Evolutionary conservation across 2,797 vertebrate genomes (phyloP).

Genomic region (Streptopelia turtur): DNA sequence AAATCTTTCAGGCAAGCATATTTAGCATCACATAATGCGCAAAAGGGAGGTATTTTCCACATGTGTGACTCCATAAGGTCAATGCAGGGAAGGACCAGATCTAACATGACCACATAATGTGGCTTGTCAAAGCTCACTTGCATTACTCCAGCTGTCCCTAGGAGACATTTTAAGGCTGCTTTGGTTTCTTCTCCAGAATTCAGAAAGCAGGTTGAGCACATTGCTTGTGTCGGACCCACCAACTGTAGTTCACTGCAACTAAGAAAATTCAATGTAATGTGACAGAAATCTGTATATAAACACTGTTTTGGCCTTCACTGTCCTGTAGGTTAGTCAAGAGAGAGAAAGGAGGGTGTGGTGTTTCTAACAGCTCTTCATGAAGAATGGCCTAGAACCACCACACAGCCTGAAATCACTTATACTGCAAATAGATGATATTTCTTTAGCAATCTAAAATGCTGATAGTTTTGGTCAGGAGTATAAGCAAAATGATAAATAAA

Average conservation of each 20-base stretch:
- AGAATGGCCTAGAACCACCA: background rate
- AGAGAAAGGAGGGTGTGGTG: background rate
- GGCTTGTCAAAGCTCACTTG: background rate
- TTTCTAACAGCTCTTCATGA: background rate
- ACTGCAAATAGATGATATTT: background rate
- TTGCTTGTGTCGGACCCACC: background rate
- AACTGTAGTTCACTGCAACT: background rate
- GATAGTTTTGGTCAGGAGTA: background rate
- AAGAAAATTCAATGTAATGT: background rate
- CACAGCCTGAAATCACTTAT: background rate
- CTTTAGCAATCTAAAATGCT: background rate
- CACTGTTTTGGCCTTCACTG: background rate
- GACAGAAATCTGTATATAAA: background rate
- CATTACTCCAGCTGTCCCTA: background rate
- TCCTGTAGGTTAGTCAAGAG: background rate
- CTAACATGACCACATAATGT: accelerated
- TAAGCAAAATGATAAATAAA: background rate
- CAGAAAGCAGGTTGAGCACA: background rate
- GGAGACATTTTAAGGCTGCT: background rate
- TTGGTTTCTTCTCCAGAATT: background rate
- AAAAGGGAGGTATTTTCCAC: background rate
- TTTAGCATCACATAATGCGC: background rate
- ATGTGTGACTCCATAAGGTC: background rate
- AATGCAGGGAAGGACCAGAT: background rate
- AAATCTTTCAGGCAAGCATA: background rate